Conservation (phyloP, 2,797 vertebrate genomes). For the Cossypha dichroa region DNA sequence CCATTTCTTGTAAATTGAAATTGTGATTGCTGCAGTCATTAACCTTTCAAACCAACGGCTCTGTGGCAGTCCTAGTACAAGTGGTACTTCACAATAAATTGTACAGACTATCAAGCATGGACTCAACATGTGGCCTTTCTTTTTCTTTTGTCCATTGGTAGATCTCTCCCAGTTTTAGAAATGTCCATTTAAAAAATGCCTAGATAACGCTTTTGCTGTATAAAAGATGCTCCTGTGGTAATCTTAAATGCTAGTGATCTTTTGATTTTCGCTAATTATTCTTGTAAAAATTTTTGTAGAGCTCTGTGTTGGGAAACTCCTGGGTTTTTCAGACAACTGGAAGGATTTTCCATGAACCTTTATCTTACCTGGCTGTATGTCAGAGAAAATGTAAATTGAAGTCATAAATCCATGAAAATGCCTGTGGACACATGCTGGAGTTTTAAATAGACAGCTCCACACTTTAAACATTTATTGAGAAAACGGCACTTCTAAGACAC, state of each 20-base stretch:
- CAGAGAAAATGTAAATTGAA: not conserved
- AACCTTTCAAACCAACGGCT: constrained; percentile 57
- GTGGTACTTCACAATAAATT: constrained; percentile 67
- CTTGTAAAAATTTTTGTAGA: not conserved
- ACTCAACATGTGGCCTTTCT: constrained; percentile 11
- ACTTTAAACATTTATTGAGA: not conserved
- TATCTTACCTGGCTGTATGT: not conserved
- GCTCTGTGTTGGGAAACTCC: not conserved
- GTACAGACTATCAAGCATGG: constrained; percentile 7
- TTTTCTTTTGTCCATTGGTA: constrained; percentile 30
- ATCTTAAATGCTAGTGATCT: not conserved
- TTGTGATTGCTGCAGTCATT: constrained; percentile 59
- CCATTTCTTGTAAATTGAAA: constrained; percentile 55
- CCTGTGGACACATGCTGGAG: not conserved
- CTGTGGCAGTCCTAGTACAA: constrained; percentile 42
- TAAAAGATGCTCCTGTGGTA: not conserved
- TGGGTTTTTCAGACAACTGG: not conserved
- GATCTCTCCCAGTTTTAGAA: constrained; percentile 11
- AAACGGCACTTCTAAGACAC: not conserved
- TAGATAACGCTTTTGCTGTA: not conserved
- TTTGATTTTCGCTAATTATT: constrained; percentile 12
- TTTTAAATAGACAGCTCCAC: not conserved
- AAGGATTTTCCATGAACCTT: not conserved
- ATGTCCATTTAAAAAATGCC: not conserved
- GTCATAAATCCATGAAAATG: not conserved